Percentiles rank a stretch among this genome's conserved stretches.
phyloP scores from a whole-genome alignment of 2,113 vertebrate species.

The Percina caprodes region DNA sequence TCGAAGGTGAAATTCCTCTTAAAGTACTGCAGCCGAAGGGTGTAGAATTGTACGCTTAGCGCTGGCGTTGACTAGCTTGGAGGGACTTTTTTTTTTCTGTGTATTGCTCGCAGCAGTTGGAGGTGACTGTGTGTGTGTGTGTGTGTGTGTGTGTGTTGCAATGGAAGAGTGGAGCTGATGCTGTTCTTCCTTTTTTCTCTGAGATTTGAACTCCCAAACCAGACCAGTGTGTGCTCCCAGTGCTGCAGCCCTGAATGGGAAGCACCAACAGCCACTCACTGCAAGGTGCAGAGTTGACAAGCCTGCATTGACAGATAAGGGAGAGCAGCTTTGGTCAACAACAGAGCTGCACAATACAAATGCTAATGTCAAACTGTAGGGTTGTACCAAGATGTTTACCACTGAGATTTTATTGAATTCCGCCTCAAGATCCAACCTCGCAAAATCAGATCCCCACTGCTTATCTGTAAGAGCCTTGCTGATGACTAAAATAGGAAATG shows the following conservation, averaged over 20 bases:
- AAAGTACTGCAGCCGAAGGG: background rate
- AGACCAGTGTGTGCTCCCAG: constrained; percentile 50
- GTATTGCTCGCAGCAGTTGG: constrained; percentile 35
- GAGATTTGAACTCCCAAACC: constrained; percentile 52
- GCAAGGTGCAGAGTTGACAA: constrained; percentile 64
- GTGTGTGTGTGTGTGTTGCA: constrained; percentile 22
- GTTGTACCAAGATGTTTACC: constrained; percentile 54
- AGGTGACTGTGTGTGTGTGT: constrained; percentile 28
- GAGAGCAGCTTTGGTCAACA: constrained; percentile 58
- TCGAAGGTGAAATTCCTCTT: background rate
- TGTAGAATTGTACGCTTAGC: constrained; percentile 25
- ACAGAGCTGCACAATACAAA: constrained; percentile 64
- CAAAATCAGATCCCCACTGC: constrained; percentile 59
- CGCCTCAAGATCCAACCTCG: constrained; percentile 32
- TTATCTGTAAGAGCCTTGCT: constrained; percentile 63
- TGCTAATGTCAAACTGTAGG: constrained; percentile 68
- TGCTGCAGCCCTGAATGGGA: constrained; percentile 61
- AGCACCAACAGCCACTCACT: constrained; percentile 50
- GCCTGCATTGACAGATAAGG: constrained; percentile 75
- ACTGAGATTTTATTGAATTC: constrained; percentile 68
- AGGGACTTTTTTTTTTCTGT: constrained; percentile 55
- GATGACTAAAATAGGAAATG: constrained; percentile 58
- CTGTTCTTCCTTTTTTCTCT: constrained; percentile 53
- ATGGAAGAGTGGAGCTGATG: constrained; percentile 34
- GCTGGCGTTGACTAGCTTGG: constrained; percentile 20